A percentile compares a stretch with the other conserved stretches of the same genome.
Conservation (phyloP, 2,888 invertebrate genomes). For the Stomorhina lunata region DNA sequence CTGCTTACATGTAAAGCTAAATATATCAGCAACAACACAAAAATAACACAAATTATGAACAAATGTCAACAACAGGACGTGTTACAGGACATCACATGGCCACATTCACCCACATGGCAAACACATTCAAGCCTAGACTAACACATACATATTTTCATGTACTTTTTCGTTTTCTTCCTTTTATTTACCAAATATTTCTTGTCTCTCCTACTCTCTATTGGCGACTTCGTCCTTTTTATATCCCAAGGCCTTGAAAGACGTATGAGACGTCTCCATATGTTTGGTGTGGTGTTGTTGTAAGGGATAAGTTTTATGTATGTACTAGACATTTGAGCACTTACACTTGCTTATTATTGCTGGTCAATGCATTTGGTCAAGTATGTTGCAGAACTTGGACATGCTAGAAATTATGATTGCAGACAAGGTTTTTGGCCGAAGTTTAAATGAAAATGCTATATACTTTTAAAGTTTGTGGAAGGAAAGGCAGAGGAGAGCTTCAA, state of each 20-base stretch:
- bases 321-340: conserved; percentile 1
- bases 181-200: conserved; percentile 23
- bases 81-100: conserved; percentile 48
- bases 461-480: neutral
- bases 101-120: conserved; percentile 22
- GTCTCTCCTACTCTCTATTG: neutral
- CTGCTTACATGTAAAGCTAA: conserved; percentile 44
- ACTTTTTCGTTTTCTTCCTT: neutral
- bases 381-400: conserved; percentile 53
- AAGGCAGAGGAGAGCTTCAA: neutral
- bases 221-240: conserved; percentile 1
- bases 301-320: conserved; percentile 12
- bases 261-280: conserved; percentile 62
- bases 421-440: conserved; percentile 57
- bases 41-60: conserved; percentile 56
- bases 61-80: conserved; percentile 62
- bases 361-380: conserved; percentile 62
- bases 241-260: conserved; percentile 56
- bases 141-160: neutral
- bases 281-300: conserved; percentile 10
- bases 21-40: conserved; percentile 22
- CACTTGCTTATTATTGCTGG: conserved; percentile 40
- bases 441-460: conserved; percentile 7
- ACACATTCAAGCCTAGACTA: no score
- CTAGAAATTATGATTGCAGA: conserved; percentile 65